These are phyloP conservation scores for Dipodomys ordii DNA, from an alignment of 2,113 vertebrate genomes.

Conservation along the genomic window DNA sequence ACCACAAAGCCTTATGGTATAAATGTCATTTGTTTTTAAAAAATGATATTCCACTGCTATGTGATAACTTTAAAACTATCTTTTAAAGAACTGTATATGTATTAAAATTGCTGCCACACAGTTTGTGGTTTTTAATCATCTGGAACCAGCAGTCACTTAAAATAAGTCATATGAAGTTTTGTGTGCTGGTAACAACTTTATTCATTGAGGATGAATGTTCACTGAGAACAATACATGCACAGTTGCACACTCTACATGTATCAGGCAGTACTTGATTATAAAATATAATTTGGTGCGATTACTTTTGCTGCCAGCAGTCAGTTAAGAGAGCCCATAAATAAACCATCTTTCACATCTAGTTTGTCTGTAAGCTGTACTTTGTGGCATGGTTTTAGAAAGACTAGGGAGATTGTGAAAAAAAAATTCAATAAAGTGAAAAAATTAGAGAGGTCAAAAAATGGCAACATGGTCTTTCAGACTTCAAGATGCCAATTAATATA, in stretches of 20 bases:
- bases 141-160: slow-evolving; percentile 85
- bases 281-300: slow-evolving; percentile 64
- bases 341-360: slow-evolving; percentile 33
- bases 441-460: not conserved
- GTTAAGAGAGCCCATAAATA: slow-evolving; percentile 67
- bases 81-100: slow-evolving; percentile 78
- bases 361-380: slow-evolving; percentile 58
- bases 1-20: slow-evolving; percentile 89
- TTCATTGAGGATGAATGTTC: slow-evolving; percentile 52
- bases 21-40: slow-evolving; percentile 87
- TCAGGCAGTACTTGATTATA: slow-evolving; percentile 66
- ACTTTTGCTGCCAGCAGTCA: slow-evolving; percentile 65
- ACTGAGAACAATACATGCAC: not conserved
- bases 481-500: too few species aligned
- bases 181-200: slow-evolving; percentile 72
- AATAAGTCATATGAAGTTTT: slow-evolving; percentile 80
- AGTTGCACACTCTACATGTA: slow-evolving; percentile 55
- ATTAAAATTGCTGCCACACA: slow-evolving; percentile 81
- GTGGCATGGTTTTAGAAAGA: slow-evolving; percentile 65
- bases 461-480: too few species aligned
- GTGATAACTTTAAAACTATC: slow-evolving; percentile 77
- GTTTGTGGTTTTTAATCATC: slow-evolving; percentile 82
- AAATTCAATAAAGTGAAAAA: not conserved
- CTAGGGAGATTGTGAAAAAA: not conserved
- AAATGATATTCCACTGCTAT: slow-evolving; percentile 79